These are phyloP conservation scores for Buceros bicornis DNA, from an alignment of 2,797 vertebrate genomes.

Conservation along the genomic window DNA sequence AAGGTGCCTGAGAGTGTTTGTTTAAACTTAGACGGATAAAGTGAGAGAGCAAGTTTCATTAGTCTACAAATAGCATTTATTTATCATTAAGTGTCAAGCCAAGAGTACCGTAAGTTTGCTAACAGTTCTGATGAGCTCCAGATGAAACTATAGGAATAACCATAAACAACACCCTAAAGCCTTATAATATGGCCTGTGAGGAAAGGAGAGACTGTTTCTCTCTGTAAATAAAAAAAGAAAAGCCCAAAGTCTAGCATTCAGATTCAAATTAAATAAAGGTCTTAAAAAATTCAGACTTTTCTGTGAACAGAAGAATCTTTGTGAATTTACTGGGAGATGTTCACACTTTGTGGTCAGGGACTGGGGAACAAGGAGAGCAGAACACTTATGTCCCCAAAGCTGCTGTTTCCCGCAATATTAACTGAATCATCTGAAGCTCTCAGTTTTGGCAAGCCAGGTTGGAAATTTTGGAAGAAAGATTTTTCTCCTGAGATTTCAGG, in stretches of 20 bases:
- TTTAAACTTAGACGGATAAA: constrained; percentile 7
- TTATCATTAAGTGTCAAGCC: neutral
- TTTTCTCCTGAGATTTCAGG: neutral
- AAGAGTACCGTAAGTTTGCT: neutral
- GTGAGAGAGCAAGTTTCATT: neutral
- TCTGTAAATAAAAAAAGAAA: neutral
- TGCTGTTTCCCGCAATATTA: neutral
- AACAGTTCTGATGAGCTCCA: neutral
- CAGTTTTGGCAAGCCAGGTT: neutral
- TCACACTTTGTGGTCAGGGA: neutral
- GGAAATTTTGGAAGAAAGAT: neutral
- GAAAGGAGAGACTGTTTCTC: neutral
- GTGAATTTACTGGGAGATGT: neutral
- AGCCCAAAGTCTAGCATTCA: neutral
- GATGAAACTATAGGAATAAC: neutral
- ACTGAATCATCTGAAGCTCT: neutral
- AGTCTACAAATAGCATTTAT: neutral
- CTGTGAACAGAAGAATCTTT: neutral
- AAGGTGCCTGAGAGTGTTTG: neutral
- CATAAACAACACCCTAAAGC: neutral
- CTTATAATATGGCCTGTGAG: neutral
- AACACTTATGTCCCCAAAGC: neutral
- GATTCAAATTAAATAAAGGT: neutral
- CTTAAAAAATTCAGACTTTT: neutral
- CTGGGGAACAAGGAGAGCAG: neutral